phyloP scores from a whole-genome alignment of 2,888 invertebrate species.

The Seira ritae region DNA sequence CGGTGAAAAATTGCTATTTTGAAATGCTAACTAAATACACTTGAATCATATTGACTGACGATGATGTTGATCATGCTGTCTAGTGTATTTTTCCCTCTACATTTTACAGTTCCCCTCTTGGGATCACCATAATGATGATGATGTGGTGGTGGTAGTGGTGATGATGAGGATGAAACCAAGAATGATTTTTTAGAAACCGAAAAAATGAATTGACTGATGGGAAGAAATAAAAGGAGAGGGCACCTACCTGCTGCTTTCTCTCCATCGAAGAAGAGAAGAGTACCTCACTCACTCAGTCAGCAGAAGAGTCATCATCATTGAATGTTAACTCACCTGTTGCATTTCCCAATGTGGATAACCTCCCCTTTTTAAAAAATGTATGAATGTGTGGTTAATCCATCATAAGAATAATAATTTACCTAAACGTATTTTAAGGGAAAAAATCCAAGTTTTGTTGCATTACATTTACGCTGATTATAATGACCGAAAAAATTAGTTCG shows the following conservation, averaged over 20 bases:
- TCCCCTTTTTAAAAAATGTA: conserved; percentile 34
- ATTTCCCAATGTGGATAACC: neutral
- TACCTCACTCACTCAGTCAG: conserved; percentile 25
- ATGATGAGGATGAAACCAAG: no score
- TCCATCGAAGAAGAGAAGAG: conserved; percentile 13
- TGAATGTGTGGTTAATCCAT: conserved; percentile 44
- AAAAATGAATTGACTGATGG: conserved; percentile 40
- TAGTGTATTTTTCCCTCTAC: no score
- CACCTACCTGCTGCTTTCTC: conserved; percentile 31
- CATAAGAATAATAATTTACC: neutral
- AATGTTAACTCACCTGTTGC: conserved; percentile 34
- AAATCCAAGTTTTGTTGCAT: no score
- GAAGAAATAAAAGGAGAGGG: conserved; percentile 30
- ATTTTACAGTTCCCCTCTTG: no score
- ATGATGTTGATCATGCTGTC: no score
- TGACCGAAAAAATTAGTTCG: no score
- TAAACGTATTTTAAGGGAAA: no score
- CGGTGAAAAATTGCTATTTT: conserved; percentile 26
- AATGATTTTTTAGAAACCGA: conserved; percentile 25
- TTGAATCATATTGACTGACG: no score
- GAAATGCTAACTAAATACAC: conserved; percentile 3
- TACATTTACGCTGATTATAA: no score
- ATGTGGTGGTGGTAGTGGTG: neutral
- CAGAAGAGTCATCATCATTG: conserved; percentile 7
- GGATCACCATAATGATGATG: no score